Evolutionary conservation across 2,797 vertebrate genomes (phyloP).

Genomic region (Tragelaphus eurycerus): DNA sequence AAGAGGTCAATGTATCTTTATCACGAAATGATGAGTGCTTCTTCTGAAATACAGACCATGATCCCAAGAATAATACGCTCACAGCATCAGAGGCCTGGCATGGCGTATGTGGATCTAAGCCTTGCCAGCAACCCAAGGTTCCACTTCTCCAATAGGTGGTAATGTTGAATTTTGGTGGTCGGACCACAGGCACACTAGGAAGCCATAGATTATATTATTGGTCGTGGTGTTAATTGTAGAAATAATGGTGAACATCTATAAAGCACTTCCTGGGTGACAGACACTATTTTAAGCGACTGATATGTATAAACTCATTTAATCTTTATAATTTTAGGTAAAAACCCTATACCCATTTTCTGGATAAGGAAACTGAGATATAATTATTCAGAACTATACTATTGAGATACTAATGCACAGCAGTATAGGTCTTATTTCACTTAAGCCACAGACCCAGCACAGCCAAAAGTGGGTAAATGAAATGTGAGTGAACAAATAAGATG

Average conservation of each 20-base stretch:
- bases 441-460: accelerated
- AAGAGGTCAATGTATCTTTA: background rate
- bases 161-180: background rate
- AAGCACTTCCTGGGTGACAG: background rate
- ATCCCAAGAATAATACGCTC: background rate
- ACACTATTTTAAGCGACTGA: background rate
- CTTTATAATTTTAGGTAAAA: background rate
- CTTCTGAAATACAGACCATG: background rate
- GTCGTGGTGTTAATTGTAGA: background rate
- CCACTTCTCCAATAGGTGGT: background rate
- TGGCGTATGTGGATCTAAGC: background rate
- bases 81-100: background rate
- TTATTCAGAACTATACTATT: background rate
- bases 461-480: accelerated
- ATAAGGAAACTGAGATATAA: background rate
- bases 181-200: background rate
- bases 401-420: background rate
- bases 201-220: background rate
- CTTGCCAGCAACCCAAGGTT: background rate
- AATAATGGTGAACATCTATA: background rate
- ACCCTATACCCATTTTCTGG: background rate
- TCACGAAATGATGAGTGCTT: background rate
- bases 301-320: background rate
- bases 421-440: background rate
- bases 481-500: background rate